A percentile compares a stretch with the other conserved stretches of the same genome.
phyloP scores from a whole-genome alignment of 2,888 invertebrate species.

The Drosophila formosana region DNA sequence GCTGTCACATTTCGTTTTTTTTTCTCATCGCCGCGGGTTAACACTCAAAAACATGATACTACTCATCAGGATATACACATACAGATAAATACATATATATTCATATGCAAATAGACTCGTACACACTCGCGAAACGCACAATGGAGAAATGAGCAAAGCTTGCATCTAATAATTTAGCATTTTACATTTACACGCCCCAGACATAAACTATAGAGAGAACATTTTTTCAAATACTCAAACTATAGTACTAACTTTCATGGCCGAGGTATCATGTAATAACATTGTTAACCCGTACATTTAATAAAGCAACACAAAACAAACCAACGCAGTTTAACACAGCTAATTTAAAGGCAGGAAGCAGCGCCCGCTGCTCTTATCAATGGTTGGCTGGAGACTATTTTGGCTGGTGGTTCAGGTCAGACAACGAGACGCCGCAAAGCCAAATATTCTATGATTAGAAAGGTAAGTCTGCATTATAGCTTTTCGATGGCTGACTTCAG shows the following conservation, averaged over 20 bases:
- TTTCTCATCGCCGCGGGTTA: not conserved
- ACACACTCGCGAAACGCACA: slow-evolving; percentile 1
- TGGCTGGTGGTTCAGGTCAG: too few relatives aligned
- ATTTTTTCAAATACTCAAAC: slow-evolving; percentile 18
- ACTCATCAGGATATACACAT: slow-evolving; percentile 1
- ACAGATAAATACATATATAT: not conserved
- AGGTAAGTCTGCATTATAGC: too few relatives aligned
- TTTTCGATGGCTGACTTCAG: too few relatives aligned
- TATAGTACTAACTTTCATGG: slow-evolving; percentile 5
- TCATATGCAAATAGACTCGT: not conserved
- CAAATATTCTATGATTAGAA: too few relatives aligned
- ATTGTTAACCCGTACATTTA: slow-evolving; percentile 20
- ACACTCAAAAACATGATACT: not conserved
- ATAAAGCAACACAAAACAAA: slow-evolving; percentile 22
- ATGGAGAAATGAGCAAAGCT: not conserved
- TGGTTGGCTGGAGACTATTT: too few relatives aligned
- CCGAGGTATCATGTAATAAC: slow-evolving; percentile 19
- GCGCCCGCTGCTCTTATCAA: too few relatives aligned
- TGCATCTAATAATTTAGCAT: slow-evolving; percentile 7
- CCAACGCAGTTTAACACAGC: too few relatives aligned
- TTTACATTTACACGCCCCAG: slow-evolving; percentile 19
- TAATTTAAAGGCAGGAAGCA: too few relatives aligned
- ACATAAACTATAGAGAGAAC: not conserved
- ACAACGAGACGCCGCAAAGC: too few relatives aligned
- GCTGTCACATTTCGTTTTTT: not conserved